These are phyloP conservation scores for Periophthalmodon schlosseri DNA, from an alignment of 2,113 vertebrate species.

Conservation along the genomic window DNA sequence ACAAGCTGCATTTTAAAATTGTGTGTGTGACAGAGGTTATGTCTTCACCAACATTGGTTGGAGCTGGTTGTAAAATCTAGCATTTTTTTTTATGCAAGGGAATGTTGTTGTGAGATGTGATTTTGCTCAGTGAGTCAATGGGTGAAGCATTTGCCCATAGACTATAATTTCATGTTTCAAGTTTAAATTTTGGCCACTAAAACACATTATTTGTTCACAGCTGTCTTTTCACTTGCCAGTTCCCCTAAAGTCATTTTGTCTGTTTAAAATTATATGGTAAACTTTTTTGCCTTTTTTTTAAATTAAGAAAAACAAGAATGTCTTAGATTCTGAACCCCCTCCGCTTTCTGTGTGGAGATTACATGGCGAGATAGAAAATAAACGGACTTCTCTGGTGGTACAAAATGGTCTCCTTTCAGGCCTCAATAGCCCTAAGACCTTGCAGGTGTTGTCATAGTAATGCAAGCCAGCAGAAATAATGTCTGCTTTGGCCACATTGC, in stretches of 20 bases:
- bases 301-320: conserved; percentile 9
- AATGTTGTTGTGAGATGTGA: not conserved
- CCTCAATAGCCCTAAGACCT: conserved; percentile 61
- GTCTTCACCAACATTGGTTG: not conserved
- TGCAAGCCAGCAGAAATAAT: conserved; percentile 67
- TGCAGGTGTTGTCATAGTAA: conserved; percentile 75
- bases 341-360: conserved; percentile 30
- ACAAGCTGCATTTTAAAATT: not conserved
- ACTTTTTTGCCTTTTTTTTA: conserved; percentile 5
- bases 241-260: not conserved
- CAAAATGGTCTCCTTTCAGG: conserved; percentile 44
- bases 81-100: not conserved
- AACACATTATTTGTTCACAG: conserved; percentile 14
- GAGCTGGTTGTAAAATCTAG: not conserved
- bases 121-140: not conserved
- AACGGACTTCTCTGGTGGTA: conserved; percentile 62
- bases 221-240: conserved; percentile 4
- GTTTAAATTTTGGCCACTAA: not conserved
- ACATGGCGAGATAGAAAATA: conserved; percentile 54
- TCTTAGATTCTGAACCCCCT: conserved; percentile 23
- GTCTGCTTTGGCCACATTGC: conserved; percentile 63
- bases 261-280: conserved; percentile 16
- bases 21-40: not conserved
- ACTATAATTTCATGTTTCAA: not conserved
- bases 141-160: not conserved